Conservation (phyloP, 2,113 vertebrate species). For the Deroptyus accipitrinus region DNA sequence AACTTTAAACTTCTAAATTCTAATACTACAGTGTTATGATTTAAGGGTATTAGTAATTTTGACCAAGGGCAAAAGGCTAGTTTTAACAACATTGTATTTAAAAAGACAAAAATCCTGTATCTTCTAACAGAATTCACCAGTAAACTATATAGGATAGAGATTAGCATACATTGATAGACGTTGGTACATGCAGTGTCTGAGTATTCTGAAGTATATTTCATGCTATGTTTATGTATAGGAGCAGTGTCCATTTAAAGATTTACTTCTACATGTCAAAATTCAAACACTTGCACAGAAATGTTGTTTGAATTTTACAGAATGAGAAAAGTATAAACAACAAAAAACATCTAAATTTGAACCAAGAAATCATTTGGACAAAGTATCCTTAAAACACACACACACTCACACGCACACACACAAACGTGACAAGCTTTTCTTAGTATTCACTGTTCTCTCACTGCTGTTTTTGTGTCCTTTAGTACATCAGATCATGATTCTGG, state of each 20-base stretch:
- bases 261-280: not conserved
- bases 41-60: not conserved
- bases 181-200: not conserved
- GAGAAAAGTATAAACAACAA: not conserved
- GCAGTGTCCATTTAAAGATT: not conserved
- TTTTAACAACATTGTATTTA: not conserved
- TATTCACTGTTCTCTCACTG: not conserved
- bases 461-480: not conserved
- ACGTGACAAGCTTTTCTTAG: not conserved
- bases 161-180: not conserved
- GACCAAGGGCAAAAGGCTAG: not conserved
- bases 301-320: not conserved
- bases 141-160: not conserved
- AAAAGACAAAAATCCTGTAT: not conserved
- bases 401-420: accelerated
- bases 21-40: not conserved
- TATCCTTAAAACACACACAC: not conserved
- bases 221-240: not conserved
- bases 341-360: not conserved
- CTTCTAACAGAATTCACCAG: not conserved
- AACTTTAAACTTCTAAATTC: not conserved
- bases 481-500: not conserved
- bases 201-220: not conserved
- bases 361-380: not conserved
- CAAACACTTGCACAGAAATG: not conserved